phyloP scores from a whole-genome alignment of 1,140 invertebrate genomes.

The Melanaphis sacchari region DNA sequence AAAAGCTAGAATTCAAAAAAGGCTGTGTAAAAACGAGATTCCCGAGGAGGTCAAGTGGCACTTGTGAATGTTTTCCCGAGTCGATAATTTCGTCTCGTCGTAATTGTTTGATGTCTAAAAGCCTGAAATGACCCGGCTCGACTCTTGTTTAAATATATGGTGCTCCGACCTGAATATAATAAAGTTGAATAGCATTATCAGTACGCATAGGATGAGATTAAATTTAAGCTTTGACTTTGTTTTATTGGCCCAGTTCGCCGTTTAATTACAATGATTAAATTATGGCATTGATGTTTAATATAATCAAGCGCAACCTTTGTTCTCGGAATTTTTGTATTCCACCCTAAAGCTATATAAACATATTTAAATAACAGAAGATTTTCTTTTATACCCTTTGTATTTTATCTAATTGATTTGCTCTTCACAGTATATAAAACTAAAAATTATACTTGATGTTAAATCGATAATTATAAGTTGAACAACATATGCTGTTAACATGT shows the following conservation, averaged over 20 bases:
- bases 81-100: constrained; percentile 54
- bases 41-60: constrained; percentile 38
- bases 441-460: neutral
- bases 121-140: constrained; percentile 46
- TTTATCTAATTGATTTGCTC: neutral
- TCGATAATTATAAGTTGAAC: neutral
- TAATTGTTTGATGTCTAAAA: constrained; percentile 54
- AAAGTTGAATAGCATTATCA: constrained; percentile 47
- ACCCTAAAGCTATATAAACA: neutral
- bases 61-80: constrained; percentile 53
- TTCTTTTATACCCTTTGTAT: neutral
- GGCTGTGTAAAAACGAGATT: neutral
- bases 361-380: neutral
- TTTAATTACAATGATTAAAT: constrained; percentile 53
- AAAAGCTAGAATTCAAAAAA: constrained; percentile 5
- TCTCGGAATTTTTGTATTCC: neutral
- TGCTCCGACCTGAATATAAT: constrained; percentile 42
- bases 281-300: constrained; percentile 43
- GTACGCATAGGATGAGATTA: constrained; percentile 18
- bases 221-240: constrained; percentile 52
- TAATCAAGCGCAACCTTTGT: neutral
- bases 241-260: constrained; percentile 30
- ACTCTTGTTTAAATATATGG: constrained; percentile 43
- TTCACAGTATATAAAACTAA: neutral
- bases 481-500: neutral